Base-by-base conservation (phyloP, 1,140 invertebrate species). In the Drosophila tristis region DNA sequence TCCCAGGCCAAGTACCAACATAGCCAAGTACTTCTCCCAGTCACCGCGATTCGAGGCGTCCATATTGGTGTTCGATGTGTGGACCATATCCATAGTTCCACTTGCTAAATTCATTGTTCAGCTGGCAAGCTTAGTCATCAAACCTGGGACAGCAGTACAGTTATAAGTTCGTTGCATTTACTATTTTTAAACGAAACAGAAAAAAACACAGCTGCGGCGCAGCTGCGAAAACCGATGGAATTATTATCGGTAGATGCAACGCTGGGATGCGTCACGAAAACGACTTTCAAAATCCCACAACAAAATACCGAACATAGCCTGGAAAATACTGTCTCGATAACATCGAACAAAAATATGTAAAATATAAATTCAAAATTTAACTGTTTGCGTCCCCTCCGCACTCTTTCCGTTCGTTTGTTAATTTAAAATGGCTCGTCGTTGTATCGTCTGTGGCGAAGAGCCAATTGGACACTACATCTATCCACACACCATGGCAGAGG, bases 1-100 rank as follows among this genome's bases (percentile, higher is more conserved):
- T 0, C 95, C 94, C 0, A 95, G 56, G 1, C 95, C 95, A 20
- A 96, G 92, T 0, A 93, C 81, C 39, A 95, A 60, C 95, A 97
- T 96, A 1, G 96, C 93, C 13, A 96, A 90, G 15, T 95, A 92
- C 91, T 97, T 96, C 42, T 95, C 94, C 57, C 93, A 71, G 25
- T 78, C 72, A 11, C 90, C 91, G 29, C 63, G 59, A 65, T 82
- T 70, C n/a, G 79, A 59, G 39, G 29, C 55, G 16, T 8, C 35
- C 26, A 35, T 29, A 9, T 15, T 55, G 35, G 11, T 16, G 44
- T 15, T 59, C 13, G 20, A 9, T 25, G 29, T 53, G n/a, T 5
- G 44, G 35, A 56, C 54, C 71, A 72, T 50, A 23, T 35, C 35
- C 43, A 64, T 48, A 20, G 58, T 16, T 26, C 9, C 48, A 29